Evolutionary conservation across 2,888 invertebrate genomes (phyloP).

Genomic region (Troides oblongomaculatus): DNA sequence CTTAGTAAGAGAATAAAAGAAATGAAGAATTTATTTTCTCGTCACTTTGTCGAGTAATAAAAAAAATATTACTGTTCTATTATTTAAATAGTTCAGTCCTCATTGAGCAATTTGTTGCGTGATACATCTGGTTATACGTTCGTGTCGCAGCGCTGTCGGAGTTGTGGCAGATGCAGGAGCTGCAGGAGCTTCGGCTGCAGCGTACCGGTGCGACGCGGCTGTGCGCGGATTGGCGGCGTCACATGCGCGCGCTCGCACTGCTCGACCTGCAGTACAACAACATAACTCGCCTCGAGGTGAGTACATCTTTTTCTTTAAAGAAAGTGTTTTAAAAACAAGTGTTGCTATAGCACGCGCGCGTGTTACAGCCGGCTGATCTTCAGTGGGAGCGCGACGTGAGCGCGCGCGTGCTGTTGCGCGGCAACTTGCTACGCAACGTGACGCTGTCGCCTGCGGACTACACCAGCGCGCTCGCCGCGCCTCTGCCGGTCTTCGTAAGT

Average conservation of each 20-base stretch:
- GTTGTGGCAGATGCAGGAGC: slow-evolving; percentile 16
- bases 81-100: background rate
- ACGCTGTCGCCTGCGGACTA: slow-evolving; percentile 30
- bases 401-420: slow-evolving; percentile 34
- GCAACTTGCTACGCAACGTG: slow-evolving; percentile 32
- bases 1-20: no score
- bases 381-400: slow-evolving; percentile 29
- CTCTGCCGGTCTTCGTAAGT: slow-evolving; percentile 12
- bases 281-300: slow-evolving; percentile 34
- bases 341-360: background rate
- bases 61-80: no score
- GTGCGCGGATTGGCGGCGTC: slow-evolving; percentile 33
- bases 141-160: slow-evolving; percentile 11
- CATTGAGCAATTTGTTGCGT: background rate
- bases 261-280: slow-evolving; percentile 38
- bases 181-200: slow-evolving; percentile 26
- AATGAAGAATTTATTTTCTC: no score
- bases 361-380: slow-evolving; percentile 32
- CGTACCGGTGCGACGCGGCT: slow-evolving; percentile 26
- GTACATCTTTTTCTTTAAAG: background rate
- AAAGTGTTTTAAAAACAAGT: background rate
- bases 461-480: slow-evolving; percentile 26
- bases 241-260: slow-evolving; percentile 27
- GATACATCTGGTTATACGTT: background rate
- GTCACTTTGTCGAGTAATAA: no score